Evolutionary conservation across 2,113 vertebrate species (phyloP), one percentile per base, ranked within the genome.

Genomic region (Solea senegalensis): DNA sequence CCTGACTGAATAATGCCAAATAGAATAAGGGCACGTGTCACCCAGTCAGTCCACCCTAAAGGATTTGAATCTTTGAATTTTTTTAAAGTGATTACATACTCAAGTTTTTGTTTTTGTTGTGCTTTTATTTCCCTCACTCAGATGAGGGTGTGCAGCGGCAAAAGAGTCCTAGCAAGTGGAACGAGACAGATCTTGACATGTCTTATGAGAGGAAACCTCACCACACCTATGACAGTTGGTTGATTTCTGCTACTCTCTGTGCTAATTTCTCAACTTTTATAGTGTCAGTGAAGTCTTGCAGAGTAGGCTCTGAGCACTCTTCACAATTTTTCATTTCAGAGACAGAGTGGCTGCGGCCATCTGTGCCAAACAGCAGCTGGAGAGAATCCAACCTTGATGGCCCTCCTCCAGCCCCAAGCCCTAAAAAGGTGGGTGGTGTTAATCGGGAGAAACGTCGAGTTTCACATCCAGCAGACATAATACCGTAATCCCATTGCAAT

Each of bases 381-480:
- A 93, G 92, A 78, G 96, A 97, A 77, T 95, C 95, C 53, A 96
- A 96, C 72, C 87, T 97, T 26, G 96, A 97, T 3, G 92, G 90
- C 1, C 87, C 94, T n/a, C 65, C 90, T 66, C 69, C 76, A 1
- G 5, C 72, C 2, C 14, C 79, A 12, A 88, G 68, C 8, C 58
- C 82, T 27, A 93, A 85, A 72, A 95, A 96, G 94, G 96, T 96
- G 53, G 69, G 90, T 60, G 57, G 45, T 56, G 9, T 16, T 48
- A 34, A 9, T 15, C 45, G 13, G 53, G 15, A 61, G 14, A 16
- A 11, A 7, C 13, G 14, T 10, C 34, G 14, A 26, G 5, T 59
- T 13, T 12, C 16, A 11, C 21, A 8, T 10, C 56, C 39, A 9
- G 12, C n/a, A 26, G 9, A 65, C 12, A 28, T 43, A 8, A 5